Evolutionary conservation across 2,797 vertebrate species (phyloP).

Genomic region (Merluccius polli): DNA sequence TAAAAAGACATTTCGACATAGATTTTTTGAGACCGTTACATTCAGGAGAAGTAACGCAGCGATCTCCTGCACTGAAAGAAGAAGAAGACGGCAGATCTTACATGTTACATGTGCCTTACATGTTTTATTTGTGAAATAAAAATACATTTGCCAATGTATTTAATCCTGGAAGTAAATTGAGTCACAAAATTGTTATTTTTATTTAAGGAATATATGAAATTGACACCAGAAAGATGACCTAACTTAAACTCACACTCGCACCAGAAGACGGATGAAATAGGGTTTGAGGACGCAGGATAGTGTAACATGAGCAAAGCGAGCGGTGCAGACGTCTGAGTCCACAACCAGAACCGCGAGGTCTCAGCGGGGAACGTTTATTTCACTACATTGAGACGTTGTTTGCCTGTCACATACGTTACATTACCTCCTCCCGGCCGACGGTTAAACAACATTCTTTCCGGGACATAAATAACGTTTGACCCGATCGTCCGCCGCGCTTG

Average conservation of each 20-base stretch:
- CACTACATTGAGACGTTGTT: constrained; percentile 11
- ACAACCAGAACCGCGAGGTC: constrained; percentile 6
- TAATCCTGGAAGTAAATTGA: background rate
- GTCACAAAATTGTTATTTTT: background rate
- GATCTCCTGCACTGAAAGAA: background rate
- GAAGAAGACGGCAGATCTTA: background rate
- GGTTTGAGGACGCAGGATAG: constrained; percentile 11
- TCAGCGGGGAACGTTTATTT: background rate
- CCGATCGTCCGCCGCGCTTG: constrained; percentile 11
- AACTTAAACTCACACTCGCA: too few relatives aligned
- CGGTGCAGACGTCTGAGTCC: constrained; percentile 18
- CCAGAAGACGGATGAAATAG: background rate
- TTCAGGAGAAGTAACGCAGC: background rate
- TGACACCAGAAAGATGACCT: background rate
- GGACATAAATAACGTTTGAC: constrained; percentile 14
- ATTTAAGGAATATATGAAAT: background rate
- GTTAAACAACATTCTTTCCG: constrained; percentile 29
- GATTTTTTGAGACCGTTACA: too few relatives aligned
- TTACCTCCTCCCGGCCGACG: constrained; percentile 9
- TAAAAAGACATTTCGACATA: too few relatives aligned
- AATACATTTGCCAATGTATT: background rate
- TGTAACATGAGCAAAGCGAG: constrained; percentile 17
- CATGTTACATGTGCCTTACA: background rate
- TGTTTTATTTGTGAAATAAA: background rate
- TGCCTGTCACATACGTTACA: constrained; percentile 19